A percentile compares a stretch with the other conserved stretches of the same genome.
Evolutionary conservation across 2,888 invertebrate species (phyloP).

Genomic region (Andrena fulva): DNA sequence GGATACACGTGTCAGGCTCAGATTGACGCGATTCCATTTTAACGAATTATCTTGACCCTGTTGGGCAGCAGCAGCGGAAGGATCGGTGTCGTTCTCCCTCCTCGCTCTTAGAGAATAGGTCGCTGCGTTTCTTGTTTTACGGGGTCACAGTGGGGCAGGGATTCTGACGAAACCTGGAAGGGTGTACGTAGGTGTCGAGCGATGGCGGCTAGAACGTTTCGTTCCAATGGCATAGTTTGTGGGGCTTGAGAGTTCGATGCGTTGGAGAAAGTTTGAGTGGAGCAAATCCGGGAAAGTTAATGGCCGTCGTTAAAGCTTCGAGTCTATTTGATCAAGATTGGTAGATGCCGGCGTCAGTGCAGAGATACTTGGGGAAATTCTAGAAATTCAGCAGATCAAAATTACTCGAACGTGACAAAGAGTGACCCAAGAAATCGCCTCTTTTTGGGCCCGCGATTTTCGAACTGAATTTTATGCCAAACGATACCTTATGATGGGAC

Average conservation of each 20-base stretch:
- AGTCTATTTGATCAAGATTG: too few species aligned
- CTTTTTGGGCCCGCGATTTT: too few species aligned
- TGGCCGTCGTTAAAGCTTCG: too few species aligned
- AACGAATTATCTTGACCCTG: constrained; percentile 62
- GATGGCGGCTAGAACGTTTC: constrained; percentile 3
- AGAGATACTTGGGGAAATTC: too few species aligned
- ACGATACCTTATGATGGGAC: too few species aligned
- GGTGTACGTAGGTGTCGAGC: background rate
- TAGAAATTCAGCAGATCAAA: too few species aligned
- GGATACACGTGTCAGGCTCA: constrained; percentile 70
- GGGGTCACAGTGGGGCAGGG: background rate
- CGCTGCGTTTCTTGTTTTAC: constrained; percentile 5
- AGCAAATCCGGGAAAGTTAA: background rate
- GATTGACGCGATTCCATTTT: constrained; percentile 69
- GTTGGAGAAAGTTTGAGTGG: background rate
- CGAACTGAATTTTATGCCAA: too few species aligned
- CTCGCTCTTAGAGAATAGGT: background rate
- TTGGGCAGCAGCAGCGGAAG: constrained; percentile 46
- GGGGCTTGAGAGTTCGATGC: background rate
- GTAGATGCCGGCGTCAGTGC: too few species aligned
- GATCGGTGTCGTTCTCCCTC: constrained; percentile 29
- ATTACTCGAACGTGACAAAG: too few species aligned
- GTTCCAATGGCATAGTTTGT: background rate
- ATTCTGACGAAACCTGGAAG: constrained; percentile 1
- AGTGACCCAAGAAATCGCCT: too few species aligned